Evolutionary conservation across 2,797 vertebrate species (phyloP), one percentile per base, ranked within the genome.

Genomic region (Euthynnus affinis): DNA sequence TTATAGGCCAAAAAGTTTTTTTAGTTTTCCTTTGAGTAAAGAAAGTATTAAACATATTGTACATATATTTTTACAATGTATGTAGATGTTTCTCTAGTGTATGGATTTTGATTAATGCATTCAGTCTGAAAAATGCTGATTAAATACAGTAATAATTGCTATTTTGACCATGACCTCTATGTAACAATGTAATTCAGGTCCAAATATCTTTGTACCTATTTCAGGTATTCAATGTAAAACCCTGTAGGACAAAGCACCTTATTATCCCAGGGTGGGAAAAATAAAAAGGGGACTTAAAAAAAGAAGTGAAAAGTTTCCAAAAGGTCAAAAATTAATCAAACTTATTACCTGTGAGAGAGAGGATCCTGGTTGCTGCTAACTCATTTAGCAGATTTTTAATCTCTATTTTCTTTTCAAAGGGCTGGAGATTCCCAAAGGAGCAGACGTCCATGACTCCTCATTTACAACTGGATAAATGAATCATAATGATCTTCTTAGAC

Each of bases 311-410:
- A 93, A 91, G 92, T 93, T 91, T 76, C 81, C 87, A 96, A 95
- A 95, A 95, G 94, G 93, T 95, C 92, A 95, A 93, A 92, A 92
- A 94, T 91, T 90, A 94, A 94, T 95, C 93, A 95, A 93, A 93
- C 89, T 92, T 91, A 93, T 94, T 94, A 94, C 88, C 92, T 87
- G 88, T 84, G 77, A 87, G 84, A 91, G 90, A 83, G n/a, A 80
- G 82, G 78, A 88, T 90, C 84, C 83, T 67, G 73, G 87, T 75
- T 76, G 80, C 76, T 76, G 84, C 86, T 88, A 88, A 92, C 91
- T 84, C 88, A 58, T 91, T 90, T 87, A 88, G 89, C 89, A 89
- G 83, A 85, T 87, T 91, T 92, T 90, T 91, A 92, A 91, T 81
- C 89, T 92, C 88, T 87, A 87, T 92, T 92, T 89, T 93, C 87